Evolutionary conservation across 2,888 invertebrate species (phyloP), one percentile per base, ranked within the genome.

Genomic region (Andrena bicolor): DNA sequence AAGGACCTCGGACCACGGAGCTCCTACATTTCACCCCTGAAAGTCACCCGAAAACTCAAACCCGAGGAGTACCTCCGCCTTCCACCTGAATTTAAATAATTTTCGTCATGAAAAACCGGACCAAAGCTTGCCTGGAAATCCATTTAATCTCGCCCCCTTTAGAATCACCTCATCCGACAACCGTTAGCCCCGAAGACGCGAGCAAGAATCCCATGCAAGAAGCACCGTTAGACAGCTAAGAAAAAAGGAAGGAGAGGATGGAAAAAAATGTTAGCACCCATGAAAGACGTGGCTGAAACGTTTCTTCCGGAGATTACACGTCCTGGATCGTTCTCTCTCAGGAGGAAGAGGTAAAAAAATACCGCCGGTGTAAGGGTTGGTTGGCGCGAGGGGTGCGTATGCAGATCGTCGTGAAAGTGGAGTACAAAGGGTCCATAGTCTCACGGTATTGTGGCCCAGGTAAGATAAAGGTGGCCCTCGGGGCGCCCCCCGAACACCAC

Each of bases 381-480:
- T 41, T 13, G 41, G 41, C 48, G 49, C 80, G 81, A 90, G 86
- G 91, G 91, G 91, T 88, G 90, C 90, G 90, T 92, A 93, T 93
- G 93, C 92, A 93, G 93, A 93, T 93, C 86, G 86, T 87, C 88
- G 88, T 87, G 90, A 93, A 93, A 92, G 91, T 90, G 86, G 88
- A 91, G 90, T 91, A 93, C 93, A 93, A 93, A 93, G 90, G 93
- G 89, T 87, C 93, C 91, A 93, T 93, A 93, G 93, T 93, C 93
- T 93, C 93, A 93, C 93, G 93, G 92, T 93, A 93, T 93, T 93
- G 93, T 93, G 83, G 76, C 84, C 78, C 93, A 93, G 93, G 93
- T 93, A 93, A 93, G 91, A 93, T 93, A 93, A 93, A 93, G 92
- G 93, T 91, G 78, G 65, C 74, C 79, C 80, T 51, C 56, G 16